Conservation (phyloP, 2,113 vertebrate species). For the Apistogramma diplotaenia region DNA sequence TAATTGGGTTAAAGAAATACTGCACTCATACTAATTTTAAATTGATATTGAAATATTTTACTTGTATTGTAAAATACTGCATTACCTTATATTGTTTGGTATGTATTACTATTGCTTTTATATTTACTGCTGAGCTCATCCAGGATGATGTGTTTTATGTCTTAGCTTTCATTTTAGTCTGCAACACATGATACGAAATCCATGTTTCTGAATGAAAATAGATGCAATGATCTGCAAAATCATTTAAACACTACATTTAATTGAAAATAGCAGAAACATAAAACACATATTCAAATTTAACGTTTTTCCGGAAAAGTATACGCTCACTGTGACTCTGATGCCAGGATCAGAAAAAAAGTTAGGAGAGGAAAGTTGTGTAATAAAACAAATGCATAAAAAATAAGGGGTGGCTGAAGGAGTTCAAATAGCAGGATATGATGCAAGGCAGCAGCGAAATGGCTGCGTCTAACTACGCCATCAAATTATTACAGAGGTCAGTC, state of each 20-base stretch:
- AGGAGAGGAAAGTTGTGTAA: not conserved
- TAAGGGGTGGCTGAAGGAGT: not conserved
- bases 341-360: not conserved
- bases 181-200: not conserved
- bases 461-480: not conserved
- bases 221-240: not conserved
- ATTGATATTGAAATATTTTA: not conserved
- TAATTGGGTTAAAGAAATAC: not conserved
- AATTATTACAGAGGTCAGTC: not conserved
- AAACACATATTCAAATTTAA: not conserved
- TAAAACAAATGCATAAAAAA: fast-evolving
- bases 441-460: not conserved
- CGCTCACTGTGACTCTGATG: not conserved
- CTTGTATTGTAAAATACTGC: not conserved
- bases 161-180: not conserved
- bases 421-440: not conserved
- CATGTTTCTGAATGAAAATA: not conserved
- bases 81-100: no score
- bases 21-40: not conserved
- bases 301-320: not conserved
- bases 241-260: not conserved
- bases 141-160: not conserved
- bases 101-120: not conserved
- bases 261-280: not conserved
- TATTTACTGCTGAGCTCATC: not conserved